Percentiles rank a stretch among this genome's conserved stretches.
These are phyloP conservation scores for Uropetala carovei DNA, from an alignment of 2,888 invertebrate species.

Conservation along the genomic window DNA sequence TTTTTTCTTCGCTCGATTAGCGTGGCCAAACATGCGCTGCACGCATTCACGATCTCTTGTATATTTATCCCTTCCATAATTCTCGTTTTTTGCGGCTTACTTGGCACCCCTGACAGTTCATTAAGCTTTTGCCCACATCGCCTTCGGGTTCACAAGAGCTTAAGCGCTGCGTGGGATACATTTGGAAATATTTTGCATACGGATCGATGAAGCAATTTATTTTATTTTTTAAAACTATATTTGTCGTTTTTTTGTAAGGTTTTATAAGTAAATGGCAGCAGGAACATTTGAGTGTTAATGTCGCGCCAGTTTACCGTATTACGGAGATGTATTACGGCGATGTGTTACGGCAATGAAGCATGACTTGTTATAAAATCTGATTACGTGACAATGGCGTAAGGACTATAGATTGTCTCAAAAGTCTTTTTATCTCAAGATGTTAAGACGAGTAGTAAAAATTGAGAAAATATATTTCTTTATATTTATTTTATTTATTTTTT, in stretches of 20 bases:
- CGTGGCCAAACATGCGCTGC: neutral
- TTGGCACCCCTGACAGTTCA: neutral
- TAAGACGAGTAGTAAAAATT: too few species aligned
- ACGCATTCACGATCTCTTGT: neutral
- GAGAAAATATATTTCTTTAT: too few species aligned
- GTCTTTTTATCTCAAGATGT: too few species aligned
- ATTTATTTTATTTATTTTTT: too few species aligned
- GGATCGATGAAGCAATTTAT: neutral
- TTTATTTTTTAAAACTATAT: neutral
- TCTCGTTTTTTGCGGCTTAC: conserved; percentile 17
- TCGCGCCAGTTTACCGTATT: too few species aligned
- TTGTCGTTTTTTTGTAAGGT: neutral
- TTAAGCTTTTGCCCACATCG: neutral
- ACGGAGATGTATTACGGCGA: too few species aligned
- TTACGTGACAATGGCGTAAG: too few species aligned
- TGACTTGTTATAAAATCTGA: too few species aligned
- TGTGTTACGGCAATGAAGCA: too few species aligned
- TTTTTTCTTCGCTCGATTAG: neutral
- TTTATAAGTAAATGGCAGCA: too few species aligned
- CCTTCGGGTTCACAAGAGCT: neutral
- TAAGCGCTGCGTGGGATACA: neutral
- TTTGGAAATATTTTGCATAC: neutral
- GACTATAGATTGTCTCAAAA: too few species aligned
- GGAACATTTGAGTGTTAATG: too few species aligned
- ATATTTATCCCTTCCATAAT: neutral